Percentiles rank a stretch among this genome's conserved stretches.
Evolutionary conservation across 2,113 vertebrate species (phyloP).

Genomic region (Ailuropoda melanoleuca): DNA sequence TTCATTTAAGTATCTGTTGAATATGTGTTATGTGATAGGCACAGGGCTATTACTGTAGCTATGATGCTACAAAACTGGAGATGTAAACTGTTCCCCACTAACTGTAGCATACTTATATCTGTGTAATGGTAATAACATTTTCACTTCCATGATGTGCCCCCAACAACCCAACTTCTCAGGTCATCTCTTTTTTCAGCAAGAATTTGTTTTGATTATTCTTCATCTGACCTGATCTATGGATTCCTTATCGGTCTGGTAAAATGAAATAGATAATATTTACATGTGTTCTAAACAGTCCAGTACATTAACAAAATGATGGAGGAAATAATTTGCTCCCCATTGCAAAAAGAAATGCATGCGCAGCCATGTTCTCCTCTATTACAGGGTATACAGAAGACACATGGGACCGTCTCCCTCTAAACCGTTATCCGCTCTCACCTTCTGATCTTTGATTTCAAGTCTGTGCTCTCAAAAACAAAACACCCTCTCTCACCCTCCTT

Average conservation of each 20-base stretch:
- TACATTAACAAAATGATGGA: neutral
- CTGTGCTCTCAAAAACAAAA: neutral
- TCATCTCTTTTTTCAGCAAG: conserved; percentile 15
- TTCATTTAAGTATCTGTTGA: neutral
- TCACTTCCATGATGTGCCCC: neutral
- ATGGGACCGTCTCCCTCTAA: neutral
- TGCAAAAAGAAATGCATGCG: neutral
- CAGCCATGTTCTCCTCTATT: neutral
- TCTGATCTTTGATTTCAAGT: neutral
- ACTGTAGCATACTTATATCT: neutral
- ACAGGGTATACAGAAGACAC: neutral
- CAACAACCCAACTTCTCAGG: neutral
- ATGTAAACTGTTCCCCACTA: neutral
- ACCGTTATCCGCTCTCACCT: neutral
- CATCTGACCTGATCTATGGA: neutral
- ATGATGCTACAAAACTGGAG: neutral
- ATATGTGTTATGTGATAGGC: neutral
- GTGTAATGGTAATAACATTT: neutral
- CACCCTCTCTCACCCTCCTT: neutral
- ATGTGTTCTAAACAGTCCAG: neutral
- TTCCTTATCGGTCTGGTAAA: neutral
- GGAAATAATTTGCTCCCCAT: neutral
- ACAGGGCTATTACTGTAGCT: neutral
- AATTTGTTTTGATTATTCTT: neutral
- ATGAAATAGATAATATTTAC: neutral